Evolutionary conservation across 2,888 invertebrate species (phyloP).

Genomic region (Synergus itoensis): DNA sequence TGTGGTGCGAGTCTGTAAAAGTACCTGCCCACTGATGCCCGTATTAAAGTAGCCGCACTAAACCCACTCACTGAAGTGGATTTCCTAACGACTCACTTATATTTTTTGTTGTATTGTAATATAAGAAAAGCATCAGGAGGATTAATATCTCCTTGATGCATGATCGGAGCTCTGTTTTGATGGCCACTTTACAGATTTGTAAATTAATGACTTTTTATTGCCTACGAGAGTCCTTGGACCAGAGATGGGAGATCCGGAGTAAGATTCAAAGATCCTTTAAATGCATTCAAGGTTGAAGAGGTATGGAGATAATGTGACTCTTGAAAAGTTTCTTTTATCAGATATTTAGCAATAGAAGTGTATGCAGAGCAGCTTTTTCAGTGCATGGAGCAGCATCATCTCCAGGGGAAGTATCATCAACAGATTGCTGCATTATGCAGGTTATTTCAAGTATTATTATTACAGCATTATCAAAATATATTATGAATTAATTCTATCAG

Average conservation of each 20-base stretch:
- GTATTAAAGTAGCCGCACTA: slow-evolving; percentile 55
- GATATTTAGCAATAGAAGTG: no score
- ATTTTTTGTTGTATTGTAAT: slow-evolving; percentile 17
- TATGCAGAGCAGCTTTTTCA: no score
- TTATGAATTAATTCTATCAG: no score
- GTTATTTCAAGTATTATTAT: no score
- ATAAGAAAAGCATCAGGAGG: not conserved
- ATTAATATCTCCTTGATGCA: slow-evolving; percentile 24
- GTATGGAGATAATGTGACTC: not conserved
- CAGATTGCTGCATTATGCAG: no score
- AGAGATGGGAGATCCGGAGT: not conserved
- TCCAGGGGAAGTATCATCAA: no score
- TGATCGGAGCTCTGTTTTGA: not conserved
- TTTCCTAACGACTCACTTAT: slow-evolving; percentile 51
- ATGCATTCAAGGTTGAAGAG: not conserved
- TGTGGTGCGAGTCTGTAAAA: slow-evolving; percentile 64
- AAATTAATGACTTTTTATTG: not conserved
- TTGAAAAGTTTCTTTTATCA: not conserved
- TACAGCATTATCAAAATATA: no score
- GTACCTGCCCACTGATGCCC: slow-evolving; percentile 69
- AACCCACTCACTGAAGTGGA: slow-evolving; percentile 60
- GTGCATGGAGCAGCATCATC: no score
- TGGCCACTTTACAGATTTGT: slow-evolving; percentile 9
- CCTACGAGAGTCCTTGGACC: not conserved
- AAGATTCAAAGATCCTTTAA: no score